These are phyloP conservation scores for Eristalis intricaria DNA, from an alignment of 2,888 invertebrate species.

Conservation along the genomic window DNA sequence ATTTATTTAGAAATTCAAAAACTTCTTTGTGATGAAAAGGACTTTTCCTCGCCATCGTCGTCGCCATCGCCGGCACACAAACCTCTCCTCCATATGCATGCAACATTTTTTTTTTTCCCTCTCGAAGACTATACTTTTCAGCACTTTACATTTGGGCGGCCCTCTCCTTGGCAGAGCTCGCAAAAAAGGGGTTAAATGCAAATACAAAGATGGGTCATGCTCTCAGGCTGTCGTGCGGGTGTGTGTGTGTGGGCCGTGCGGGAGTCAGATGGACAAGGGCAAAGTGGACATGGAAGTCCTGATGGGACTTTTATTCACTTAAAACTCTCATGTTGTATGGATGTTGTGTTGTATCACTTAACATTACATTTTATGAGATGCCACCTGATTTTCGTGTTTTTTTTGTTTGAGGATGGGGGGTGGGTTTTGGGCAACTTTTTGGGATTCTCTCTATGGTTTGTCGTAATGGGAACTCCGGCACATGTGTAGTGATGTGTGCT, in stretches of 20 bases:
- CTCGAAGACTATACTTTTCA: constrained; percentile 59
- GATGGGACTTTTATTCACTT: constrained; percentile 70
- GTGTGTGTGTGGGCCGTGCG: no score
- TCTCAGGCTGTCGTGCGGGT: background rate
- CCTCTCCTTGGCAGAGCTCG: background rate
- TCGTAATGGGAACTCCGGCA: constrained; percentile 51
- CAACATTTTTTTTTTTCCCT: background rate
- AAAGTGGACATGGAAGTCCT: constrained; percentile 52
- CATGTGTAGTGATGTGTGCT: constrained; percentile 22
- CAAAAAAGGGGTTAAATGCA: constrained; percentile 67
- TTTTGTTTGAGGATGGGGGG: constrained; percentile 21
- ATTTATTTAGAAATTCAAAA: constrained; percentile 72
- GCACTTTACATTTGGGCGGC: constrained; percentile 49
- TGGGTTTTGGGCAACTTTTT: background rate
- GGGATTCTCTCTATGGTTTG: constrained; percentile 18
- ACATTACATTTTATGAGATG: constrained; percentile 67
- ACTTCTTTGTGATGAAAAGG: constrained; percentile 72
- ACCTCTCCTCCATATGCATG: constrained; percentile 16
- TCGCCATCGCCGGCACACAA: background rate
- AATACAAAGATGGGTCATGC: constrained; percentile 35
- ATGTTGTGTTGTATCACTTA: constrained; percentile 68
- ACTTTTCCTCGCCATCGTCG: constrained; percentile 55
- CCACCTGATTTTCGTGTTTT: constrained; percentile 65
- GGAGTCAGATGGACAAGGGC: constrained; percentile 38
- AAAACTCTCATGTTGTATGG: constrained; percentile 66